phyloP scores from a whole-genome alignment of 2,888 invertebrate genomes.

The Kuschelorhynchus macadamiae region DNA sequence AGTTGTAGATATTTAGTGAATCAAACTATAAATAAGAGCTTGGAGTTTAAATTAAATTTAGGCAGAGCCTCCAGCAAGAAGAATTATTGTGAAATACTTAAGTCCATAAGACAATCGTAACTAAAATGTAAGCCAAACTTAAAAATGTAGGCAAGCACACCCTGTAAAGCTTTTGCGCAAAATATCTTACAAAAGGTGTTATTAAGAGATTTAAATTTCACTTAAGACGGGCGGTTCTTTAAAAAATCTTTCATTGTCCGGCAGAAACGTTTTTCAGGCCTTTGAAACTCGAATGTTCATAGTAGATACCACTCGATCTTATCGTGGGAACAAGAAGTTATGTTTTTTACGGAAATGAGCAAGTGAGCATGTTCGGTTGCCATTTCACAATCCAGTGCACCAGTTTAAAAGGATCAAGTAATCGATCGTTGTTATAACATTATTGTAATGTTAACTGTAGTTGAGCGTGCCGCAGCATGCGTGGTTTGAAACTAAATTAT shows the following conservation, averaged over 20 bases:
- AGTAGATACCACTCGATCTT: conserved; percentile 25
- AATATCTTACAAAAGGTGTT: conserved; percentile 51
- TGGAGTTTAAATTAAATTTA: too few species aligned
- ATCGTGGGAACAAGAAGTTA: conserved; percentile 32
- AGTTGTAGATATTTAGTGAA: too few species aligned
- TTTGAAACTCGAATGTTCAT: conserved; percentile 20
- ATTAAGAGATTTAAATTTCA: conserved; percentile 61
- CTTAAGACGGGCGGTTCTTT: conserved; percentile 56
- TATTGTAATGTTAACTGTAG: conserved; percentile 9
- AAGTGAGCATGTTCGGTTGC: conserved; percentile 14
- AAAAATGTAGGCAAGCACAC: too few species aligned
- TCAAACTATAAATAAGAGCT: too few species aligned
- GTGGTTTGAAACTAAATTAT: too few species aligned
- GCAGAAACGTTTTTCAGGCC: conserved; percentile 27
- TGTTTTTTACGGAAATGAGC: conserved; percentile 29
- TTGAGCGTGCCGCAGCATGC: conserved; percentile 14
- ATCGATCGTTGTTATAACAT: conserved; percentile 10
- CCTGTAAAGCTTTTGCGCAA: conserved; percentile 28
- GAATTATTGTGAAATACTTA: too few species aligned
- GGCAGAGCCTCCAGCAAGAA: too few species aligned
- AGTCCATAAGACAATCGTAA: too few species aligned
- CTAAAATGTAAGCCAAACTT: too few species aligned
- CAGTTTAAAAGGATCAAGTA: conserved; percentile 9
- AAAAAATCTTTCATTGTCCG: conserved; percentile 52
- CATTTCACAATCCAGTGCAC: conserved; percentile 25